A percentile compares a stretch with the other conserved stretches of the same genome.
phyloP scores from a whole-genome alignment of 92 coral and sea anemone genomes.

The Zoanthus gigantus region DNA sequence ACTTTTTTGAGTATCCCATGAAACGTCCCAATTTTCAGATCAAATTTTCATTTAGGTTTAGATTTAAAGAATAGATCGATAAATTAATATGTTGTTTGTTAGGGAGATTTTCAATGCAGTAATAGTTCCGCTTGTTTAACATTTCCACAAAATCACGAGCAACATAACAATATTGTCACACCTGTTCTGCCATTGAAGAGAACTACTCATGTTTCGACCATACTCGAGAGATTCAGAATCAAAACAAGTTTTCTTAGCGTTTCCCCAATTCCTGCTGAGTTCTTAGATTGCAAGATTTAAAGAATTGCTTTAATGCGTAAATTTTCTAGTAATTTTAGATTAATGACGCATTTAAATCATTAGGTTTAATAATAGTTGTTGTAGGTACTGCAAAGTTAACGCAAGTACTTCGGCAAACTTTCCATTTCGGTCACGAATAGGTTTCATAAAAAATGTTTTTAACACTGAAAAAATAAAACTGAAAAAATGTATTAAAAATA shows the following conservation, averaged over 20 bases:
- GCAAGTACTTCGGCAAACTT: background rate
- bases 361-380: background rate
- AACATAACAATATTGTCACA: constrained; percentile 17
- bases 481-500: too few species aligned
- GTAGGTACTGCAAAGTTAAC: background rate
- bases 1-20: background rate
- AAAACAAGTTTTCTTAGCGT: constrained; percentile 13
- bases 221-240: constrained; percentile 13
- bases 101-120: background rate
- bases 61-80: background rate
- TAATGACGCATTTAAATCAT: background rate
- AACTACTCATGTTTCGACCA: background rate
- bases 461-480: background rate
- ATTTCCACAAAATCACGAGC: background rate
- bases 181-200: constrained; percentile 12
- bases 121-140: constrained; percentile 1
- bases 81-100: background rate
- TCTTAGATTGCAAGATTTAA: constrained; percentile 38
- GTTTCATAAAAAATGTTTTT: background rate
- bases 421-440: background rate
- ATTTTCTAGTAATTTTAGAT: background rate
- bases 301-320: constrained; percentile 10
- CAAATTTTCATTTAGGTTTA: background rate
- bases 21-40: background rate
- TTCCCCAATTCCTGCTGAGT: constrained; percentile 28